These are phyloP conservation scores for Empis livida DNA, from an alignment of 2,888 invertebrate genomes.

Conservation along the genomic window DNA sequence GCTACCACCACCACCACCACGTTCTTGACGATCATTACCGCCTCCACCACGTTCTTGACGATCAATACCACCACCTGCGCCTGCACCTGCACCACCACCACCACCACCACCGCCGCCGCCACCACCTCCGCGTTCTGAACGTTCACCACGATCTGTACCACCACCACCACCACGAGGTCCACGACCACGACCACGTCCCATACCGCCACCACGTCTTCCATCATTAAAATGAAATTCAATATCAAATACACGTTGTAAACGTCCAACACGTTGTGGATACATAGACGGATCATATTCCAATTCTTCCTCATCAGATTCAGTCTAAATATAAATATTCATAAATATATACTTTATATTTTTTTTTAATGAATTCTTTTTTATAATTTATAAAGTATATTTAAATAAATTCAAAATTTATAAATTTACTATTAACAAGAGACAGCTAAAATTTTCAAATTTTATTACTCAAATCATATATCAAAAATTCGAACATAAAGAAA, in stretches of 20 bases:
- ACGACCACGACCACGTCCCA: slow-evolving; percentile 48
- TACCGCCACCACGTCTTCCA: slow-evolving; percentile 57
- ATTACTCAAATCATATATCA: no score
- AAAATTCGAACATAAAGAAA: no score
- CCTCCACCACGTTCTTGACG: slow-evolving; percentile 17
- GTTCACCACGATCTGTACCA: slow-evolving; percentile 21
- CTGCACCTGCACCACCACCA: slow-evolving; percentile 6
- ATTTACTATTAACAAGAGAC: no score
- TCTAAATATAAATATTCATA: slow-evolving; percentile 22
- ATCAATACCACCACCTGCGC: not conserved
- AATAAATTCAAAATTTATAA: no score
- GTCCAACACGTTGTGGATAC: slow-evolving; percentile 74
- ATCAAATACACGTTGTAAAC: slow-evolving; percentile 72
- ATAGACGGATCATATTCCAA: slow-evolving; percentile 60
- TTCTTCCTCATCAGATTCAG: slow-evolving; percentile 48
- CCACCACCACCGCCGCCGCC: slow-evolving; percentile 11
- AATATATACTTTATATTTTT: not conserved
- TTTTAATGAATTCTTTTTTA: no score
- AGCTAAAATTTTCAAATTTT: no score
- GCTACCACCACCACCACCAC: slow-evolving; percentile 17
- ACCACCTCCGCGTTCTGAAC: slow-evolving; percentile 18
- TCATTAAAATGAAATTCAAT: slow-evolving; percentile 83
- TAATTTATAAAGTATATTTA: no score
- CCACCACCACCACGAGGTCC: slow-evolving; percentile 16
- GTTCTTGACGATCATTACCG: slow-evolving; percentile 9